Conservation (phyloP, 1,140 invertebrate genomes). For the Euwallacea similis region DNA sequence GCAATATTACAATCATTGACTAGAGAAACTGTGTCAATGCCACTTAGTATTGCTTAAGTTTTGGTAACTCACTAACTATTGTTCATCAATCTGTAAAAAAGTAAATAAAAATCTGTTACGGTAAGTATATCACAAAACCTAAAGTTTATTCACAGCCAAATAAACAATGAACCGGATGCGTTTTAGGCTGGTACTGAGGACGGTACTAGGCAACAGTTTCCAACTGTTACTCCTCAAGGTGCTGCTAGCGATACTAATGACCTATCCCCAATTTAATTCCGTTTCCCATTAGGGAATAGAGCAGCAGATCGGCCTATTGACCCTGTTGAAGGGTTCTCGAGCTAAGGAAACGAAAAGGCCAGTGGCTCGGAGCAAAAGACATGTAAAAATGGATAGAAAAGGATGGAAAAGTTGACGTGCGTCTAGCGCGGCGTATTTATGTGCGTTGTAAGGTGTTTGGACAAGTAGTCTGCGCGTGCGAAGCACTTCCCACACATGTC, state of each 20-base stretch:
- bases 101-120: constrained; percentile 39
- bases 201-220: constrained; percentile 25
- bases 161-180: constrained; percentile 42
- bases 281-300: background rate
- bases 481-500: constrained; percentile 90
- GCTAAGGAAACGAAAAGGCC: constrained; percentile 16
- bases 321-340: background rate
- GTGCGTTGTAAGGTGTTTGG: constrained; percentile 87
- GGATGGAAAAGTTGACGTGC: constrained; percentile 14
- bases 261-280: background rate
- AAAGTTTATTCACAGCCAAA: constrained; percentile 46
- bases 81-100: constrained; percentile 32
- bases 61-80: constrained; percentile 47
- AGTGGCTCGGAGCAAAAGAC: constrained; percentile 17
- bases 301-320: background rate
- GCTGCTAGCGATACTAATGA: too few species aligned
- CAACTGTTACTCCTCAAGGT: too few species aligned
- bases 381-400: constrained; percentile 11
- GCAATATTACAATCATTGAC: constrained; percentile 35
- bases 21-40: constrained; percentile 39
- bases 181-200: constrained; percentile 39
- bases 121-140: constrained; percentile 45
- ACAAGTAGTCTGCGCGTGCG: constrained; percentile 85
- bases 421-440: constrained; percentile 64
- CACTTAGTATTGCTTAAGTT: constrained; percentile 42